Base-by-base conservation (phyloP, 2,888 invertebrate genomes). In the Xiphydria camelus region DNA sequence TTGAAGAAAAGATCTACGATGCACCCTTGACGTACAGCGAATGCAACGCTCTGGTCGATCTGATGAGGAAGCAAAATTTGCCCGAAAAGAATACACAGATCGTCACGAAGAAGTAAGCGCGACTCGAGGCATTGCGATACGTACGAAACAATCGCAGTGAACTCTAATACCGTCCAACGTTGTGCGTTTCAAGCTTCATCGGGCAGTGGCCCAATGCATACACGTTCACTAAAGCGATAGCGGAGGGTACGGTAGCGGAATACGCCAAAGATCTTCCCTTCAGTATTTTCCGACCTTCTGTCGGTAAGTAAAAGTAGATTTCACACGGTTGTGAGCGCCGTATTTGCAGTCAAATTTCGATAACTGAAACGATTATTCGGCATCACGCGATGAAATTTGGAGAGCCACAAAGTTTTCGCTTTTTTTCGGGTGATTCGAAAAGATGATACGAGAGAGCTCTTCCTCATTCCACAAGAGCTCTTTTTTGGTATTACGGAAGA, bases 1-100 rank as follows among this genome's bases (percentile, higher is more conserved):
- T 88, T 1, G 83, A 84, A 35, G 88, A 88, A 66, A 71, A 76
- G 41, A 81, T 86, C 59, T 88, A 88, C 69, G 77, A 78, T 0
- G 79, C 78, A 41, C 75, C 79, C 0, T 73, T 79, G 0, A 73
- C 78, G 40, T 78, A 78, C 40, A 79, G 79, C 2, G 73, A 80
- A 1, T 59, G 83, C 1, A 57, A 37, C 9, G 58, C 64, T 14
- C 63, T 75, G 41, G 69, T 81, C 0, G 75, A 76, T 25, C 38
- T 49, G 7, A 23, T 47, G n/a, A 10, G 20, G 1, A 18, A 12
- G 4, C 38, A 5, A 12, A 14, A 51, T 14, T 44, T 34, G 45
- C 20, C 49, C 0, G 79, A 82, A 37, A 52, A 53, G n/a, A n/a
- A n/a, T n/a, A n/a, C n/a, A n/a, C n/a, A n/a, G 0, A 69, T 78